A percentile compares a stretch with the other conserved stretches of the same genome.
These are phyloP conservation scores for Cacoxenus indagator DNA, from an alignment of 2,888 invertebrate species.

Conservation along the genomic window DNA sequence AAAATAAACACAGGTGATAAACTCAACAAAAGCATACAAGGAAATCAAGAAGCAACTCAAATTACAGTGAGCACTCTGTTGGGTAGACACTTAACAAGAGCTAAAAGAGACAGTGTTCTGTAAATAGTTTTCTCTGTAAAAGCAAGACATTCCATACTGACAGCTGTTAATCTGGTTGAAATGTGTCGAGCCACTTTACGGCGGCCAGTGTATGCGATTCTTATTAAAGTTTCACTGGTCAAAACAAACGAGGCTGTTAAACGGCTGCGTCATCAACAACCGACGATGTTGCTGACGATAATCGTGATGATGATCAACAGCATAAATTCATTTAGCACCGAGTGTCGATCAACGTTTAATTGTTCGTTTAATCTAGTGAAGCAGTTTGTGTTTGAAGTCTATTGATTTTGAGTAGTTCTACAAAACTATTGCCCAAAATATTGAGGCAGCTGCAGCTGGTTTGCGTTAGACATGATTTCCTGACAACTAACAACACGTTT, in stretches of 20 bases:
- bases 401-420: no score
- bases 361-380: not conserved
- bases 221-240: constrained; percentile 17
- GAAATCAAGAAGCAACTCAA: not conserved
- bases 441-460: no score
- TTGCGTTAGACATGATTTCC: not conserved
- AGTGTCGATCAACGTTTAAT: not conserved
- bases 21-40: not conserved
- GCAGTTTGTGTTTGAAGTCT: constrained; percentile 11
- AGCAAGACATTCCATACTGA: no score
- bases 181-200: no score
- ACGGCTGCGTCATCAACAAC: constrained; percentile 19
- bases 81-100: no score
- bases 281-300: not conserved
- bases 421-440: no score
- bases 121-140: no score
- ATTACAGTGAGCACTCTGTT: not conserved
- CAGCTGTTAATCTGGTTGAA: no score
- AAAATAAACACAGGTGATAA: not conserved
- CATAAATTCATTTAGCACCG: not conserved
- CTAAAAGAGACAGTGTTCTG: no score
- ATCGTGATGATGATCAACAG: not conserved
- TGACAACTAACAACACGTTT: not conserved
- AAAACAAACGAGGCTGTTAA: constrained; percentile 16
- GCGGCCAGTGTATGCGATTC: no score